These are phyloP conservation scores for Toxotes jaculatrix DNA, from an alignment of 2,113 vertebrate genomes.

Conservation along the genomic window DNA sequence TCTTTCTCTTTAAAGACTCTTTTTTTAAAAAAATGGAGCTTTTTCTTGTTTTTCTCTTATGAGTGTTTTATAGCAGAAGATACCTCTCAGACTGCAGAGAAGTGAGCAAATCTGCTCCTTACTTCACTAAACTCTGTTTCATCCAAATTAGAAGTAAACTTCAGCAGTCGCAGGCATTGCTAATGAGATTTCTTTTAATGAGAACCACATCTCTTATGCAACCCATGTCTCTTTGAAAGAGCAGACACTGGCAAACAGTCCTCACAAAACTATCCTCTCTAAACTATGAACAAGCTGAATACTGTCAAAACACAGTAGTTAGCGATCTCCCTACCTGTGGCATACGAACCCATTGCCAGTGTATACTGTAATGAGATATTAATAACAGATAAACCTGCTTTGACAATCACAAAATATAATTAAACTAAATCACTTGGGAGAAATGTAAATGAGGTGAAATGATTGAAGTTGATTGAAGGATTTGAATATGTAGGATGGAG, in stretches of 20 bases:
- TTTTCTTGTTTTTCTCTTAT: not conserved
- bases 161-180: not conserved
- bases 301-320: not conserved
- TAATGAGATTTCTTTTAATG: not conserved
- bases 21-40: not conserved
- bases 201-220: not conserved
- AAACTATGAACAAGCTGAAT: not conserved
- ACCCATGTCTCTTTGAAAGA: not conserved
- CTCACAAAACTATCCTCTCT: not conserved
- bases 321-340: too few relatives aligned
- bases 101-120: not conserved
- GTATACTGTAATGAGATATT: not conserved
- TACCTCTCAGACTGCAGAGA: not conserved
- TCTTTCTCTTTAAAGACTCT: not conserved
- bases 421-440: constrained; percentile 15
- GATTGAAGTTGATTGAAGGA: constrained; percentile 5
- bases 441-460: constrained; percentile 36
- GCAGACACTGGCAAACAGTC: not conserved
- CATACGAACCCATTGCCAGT: too few relatives aligned
- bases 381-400: not conserved
- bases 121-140: not conserved
- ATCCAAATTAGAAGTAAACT: not conserved
- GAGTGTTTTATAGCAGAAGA: not conserved
- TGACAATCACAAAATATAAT: constrained; percentile 10
- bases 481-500: constrained; percentile 19